A percentile compares a stretch with the other conserved stretches of the same genome.
Evolutionary conservation across 2,797 vertebrate species (phyloP).

Genomic region (Megalops cyprinoides): DNA sequence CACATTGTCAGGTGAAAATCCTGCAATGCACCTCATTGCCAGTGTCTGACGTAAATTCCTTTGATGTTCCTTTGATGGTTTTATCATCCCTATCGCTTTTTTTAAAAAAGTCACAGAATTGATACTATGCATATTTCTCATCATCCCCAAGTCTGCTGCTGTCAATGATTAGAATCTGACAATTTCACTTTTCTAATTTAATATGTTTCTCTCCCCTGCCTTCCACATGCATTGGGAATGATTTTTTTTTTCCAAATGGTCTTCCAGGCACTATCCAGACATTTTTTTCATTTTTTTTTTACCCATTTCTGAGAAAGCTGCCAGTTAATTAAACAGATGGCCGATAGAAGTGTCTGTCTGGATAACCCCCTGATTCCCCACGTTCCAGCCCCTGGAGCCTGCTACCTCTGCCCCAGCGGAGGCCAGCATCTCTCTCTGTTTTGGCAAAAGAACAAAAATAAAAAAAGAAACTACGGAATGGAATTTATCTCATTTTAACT

Average conservation of each 20-base stretch:
- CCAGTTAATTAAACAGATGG: conserved; percentile 71
- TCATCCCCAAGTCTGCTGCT: conserved; percentile 42
- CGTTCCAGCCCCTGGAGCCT: conserved; percentile 45
- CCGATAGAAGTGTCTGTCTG: conserved; percentile 55
- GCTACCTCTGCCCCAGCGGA: conserved; percentile 45
- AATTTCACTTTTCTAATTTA: conserved; percentile 42
- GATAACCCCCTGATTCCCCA: conserved; percentile 11
- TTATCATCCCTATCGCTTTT: conserved; percentile 68
- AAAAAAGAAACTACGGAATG: conserved; percentile 46
- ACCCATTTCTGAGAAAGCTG: conserved; percentile 59
- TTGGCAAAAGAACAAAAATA: conserved; percentile 44
- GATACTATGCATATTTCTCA: conserved; percentile 66
- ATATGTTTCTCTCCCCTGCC: conserved; percentile 49
- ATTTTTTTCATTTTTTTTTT: conserved; percentile 43
- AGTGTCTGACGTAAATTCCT: neutral
- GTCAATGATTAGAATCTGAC: conserved; percentile 59
- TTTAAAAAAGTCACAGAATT: conserved; percentile 53
- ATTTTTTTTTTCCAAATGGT: conserved; percentile 59
- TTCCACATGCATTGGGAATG: conserved; percentile 48
- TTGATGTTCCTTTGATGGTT: too few relatives aligned
- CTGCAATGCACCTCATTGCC: neutral
- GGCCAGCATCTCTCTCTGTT: conserved; percentile 47
- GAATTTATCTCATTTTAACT: neutral
- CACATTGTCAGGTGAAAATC: neutral
- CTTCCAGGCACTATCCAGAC: conserved; percentile 46